A percentile compares a stretch with the other conserved stretches of the same genome.
Conservation (phyloP, 2,797 vertebrate genomes). For the Odontamblyopus rebecca region DNA sequence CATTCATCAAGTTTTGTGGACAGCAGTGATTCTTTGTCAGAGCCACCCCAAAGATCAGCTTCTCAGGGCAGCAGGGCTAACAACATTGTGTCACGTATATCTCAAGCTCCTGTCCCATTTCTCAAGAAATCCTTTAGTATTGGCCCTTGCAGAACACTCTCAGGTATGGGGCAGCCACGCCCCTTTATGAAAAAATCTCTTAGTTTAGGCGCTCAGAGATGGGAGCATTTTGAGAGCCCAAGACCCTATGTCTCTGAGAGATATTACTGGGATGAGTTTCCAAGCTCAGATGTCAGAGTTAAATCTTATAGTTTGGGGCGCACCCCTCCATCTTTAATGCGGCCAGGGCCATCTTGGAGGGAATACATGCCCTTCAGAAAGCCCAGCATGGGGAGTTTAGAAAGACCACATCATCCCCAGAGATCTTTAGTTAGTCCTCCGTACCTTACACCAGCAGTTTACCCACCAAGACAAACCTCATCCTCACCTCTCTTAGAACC, state of each 20-base stretch:
- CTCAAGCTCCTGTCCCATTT: constrained; percentile 75
- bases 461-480: constrained; percentile 61
- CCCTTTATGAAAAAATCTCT: constrained; percentile 79
- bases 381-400: constrained; percentile 66
- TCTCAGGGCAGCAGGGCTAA: constrained; percentile 70
- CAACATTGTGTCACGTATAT: constrained; percentile 74
- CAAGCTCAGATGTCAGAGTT: constrained; percentile 64
- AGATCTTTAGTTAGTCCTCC: constrained; percentile 64
- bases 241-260: constrained; percentile 73
- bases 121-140: constrained; percentile 79
- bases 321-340: constrained; percentile 54
- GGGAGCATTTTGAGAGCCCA: constrained; percentile 77
- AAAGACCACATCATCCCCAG: constrained; percentile 60
- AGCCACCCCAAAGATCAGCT: constrained; percentile 66
- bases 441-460: constrained; percentile 64
- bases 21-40: constrained; percentile 50
- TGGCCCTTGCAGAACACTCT: constrained; percentile 72
- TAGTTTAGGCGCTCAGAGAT: constrained; percentile 78
- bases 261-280: constrained; percentile 75
- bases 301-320: constrained; percentile 76
- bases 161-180: constrained; percentile 62
- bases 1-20: constrained; percentile 54
- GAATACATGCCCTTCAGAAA: constrained; percentile 66
- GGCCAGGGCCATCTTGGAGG: constrained; percentile 72
- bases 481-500: constrained; percentile 59